Conservation (phyloP, 2,888 invertebrate genomes). For the Habrosyne pyritoides region DNA sequence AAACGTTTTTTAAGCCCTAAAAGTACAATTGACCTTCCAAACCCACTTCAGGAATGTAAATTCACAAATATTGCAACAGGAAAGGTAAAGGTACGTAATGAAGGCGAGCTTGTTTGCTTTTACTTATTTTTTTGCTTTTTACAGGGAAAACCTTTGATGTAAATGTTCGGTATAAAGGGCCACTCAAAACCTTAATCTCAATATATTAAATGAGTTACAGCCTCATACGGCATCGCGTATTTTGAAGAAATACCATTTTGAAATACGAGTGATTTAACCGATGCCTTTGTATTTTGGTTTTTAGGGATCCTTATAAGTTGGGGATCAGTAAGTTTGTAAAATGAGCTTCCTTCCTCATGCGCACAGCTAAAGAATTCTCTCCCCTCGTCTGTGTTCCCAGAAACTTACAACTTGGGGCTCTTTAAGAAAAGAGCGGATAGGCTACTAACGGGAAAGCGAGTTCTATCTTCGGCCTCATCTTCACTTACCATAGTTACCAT, state of each 20-base stretch:
- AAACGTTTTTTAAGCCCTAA: too few relatives aligned
- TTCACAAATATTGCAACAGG: neutral
- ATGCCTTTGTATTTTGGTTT: neutral
- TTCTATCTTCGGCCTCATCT: too few relatives aligned
- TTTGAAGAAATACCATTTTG: neutral
- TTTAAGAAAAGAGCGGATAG: too few relatives aligned
- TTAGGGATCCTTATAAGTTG: neutral
- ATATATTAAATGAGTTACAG: neutral
- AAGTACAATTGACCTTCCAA: neutral
- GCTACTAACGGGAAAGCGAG: too few relatives aligned
- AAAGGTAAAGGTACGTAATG: neutral
- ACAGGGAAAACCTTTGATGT: neutral
- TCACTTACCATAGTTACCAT: too few relatives aligned
- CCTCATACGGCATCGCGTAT: neutral
- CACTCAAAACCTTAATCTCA: neutral
- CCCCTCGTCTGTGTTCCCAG: too few relatives aligned
- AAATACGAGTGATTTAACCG: neutral
- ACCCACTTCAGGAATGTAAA: neutral
- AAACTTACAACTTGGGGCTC: too few relatives aligned
- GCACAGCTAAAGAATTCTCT: too few relatives aligned
- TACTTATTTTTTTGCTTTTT: neutral
- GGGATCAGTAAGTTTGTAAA: too few relatives aligned
- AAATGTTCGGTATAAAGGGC: neutral
- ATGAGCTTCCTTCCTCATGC: too few relatives aligned
- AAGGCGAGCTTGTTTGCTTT: neutral